A percentile compares a stretch with the other conserved stretches of the same genome.
These are phyloP conservation scores for Macrosteles quadrilineatus DNA, from an alignment of 1,140 invertebrate species.

Conservation along the genomic window DNA sequence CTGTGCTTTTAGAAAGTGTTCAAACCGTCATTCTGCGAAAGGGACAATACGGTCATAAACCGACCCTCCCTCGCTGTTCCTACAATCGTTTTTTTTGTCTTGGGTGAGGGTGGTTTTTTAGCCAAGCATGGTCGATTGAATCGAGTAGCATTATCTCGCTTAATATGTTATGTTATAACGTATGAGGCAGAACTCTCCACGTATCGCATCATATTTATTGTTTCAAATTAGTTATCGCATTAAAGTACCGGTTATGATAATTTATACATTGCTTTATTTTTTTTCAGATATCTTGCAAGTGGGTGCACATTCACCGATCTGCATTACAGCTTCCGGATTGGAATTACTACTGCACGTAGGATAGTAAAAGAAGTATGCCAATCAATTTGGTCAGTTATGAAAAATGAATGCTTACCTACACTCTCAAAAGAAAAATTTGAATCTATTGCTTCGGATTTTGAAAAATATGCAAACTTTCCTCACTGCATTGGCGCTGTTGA, in stretches of 20 bases:
- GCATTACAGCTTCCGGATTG: slow-evolving; percentile 35
- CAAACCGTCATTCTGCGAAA: too few species aligned
- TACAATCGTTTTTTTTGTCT: too few species aligned
- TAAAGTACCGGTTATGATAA: neutral
- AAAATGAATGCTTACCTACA: slow-evolving; percentile 35
- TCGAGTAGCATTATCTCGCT: neutral
- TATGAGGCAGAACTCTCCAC: too few species aligned
- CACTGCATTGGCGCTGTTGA: slow-evolving; percentile 53
- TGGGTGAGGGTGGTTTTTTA: neutral
- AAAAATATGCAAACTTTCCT: slow-evolving; percentile 50
- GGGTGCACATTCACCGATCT: slow-evolving; percentile 40
- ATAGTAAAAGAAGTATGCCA: slow-evolving; percentile 38
- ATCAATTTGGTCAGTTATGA: slow-evolving; percentile 38
- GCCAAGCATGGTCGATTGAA: neutral
- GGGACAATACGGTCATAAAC: too few species aligned
- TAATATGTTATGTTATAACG: too few species aligned
- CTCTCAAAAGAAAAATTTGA: slow-evolving; percentile 40
- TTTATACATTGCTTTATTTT: slow-evolving; percentile 17
- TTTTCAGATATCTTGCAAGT: slow-evolving; percentile 40
- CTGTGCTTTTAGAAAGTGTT: too few species aligned
- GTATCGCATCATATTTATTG: too few species aligned
- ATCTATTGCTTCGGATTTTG: slow-evolving; percentile 43
- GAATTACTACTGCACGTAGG: slow-evolving; percentile 20
- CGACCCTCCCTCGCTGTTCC: too few species aligned
- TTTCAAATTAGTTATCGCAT: neutral